Base-by-base conservation (phyloP, 2,888 invertebrate genomes). In the Drosophila infuscata region DNA sequence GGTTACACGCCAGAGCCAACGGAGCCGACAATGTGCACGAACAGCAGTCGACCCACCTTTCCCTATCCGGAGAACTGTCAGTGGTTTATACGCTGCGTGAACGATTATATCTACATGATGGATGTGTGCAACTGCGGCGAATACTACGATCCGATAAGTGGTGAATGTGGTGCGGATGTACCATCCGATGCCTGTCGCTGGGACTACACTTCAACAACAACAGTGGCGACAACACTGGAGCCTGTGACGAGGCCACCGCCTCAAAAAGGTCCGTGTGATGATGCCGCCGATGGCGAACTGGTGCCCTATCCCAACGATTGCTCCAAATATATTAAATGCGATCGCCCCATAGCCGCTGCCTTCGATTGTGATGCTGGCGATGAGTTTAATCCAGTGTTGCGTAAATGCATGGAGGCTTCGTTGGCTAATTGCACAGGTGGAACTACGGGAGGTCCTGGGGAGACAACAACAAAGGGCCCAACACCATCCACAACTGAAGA, bases 291-390 rank as follows among this genome's bases (percentile, higher is more conserved):
- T 15, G 84, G 80, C 3, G 74, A 53, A 0, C 35, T 72, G 29
- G 89, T 91, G 6, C 70, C 86, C 0, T 91, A 90, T 70, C 90
- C 90, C 25, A 64, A 83, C 33, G 90, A 91, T 48, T 90, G 90
- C 54, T 65, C 75, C 5, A 90, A 91, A 58, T 90, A 82, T 30
- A 91, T 91, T 3, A 43, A 80, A 15, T 90, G 90, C 35, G 60
- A 76, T 62, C 65, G 61, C 0, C 82, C 85, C 5, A 90, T 91
- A 52, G 72, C 91, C 0, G 59, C 63, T 1, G 88, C 82, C 0
- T 79, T 64, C 20, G 78, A 78, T 7, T 90, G 90, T 46, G 46
- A 46, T 0, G 48, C 52, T 0, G 90, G 85, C 12, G 76, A 90
- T n/a, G 82, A 90, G 43, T 90, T 91, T 8, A 91, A 77, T 57